A percentile compares a stretch with the other conserved stretches of the same genome.
phyloP scores from a whole-genome alignment of 2,888 invertebrate genomes.

The Polyploca ridens region DNA sequence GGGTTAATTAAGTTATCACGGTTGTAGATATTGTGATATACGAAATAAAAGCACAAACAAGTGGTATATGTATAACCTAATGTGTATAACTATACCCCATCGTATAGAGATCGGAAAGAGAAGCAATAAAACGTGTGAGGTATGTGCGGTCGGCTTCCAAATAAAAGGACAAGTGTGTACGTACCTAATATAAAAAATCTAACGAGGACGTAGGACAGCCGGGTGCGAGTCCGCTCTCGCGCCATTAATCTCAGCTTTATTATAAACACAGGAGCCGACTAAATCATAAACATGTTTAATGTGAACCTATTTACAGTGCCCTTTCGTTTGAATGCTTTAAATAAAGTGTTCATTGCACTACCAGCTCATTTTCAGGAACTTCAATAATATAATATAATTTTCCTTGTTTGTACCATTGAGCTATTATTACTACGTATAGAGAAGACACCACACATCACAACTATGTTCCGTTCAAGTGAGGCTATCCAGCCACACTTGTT shows the following conservation, averaged over 20 bases:
- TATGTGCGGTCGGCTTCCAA: slow-evolving; percentile 64
- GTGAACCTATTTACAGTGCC: slow-evolving; percentile 35
- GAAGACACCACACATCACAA: too few species aligned
- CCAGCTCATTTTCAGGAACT: slow-evolving; percentile 18
- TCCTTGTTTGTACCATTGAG: neutral
- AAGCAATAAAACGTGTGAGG: slow-evolving; percentile 66
- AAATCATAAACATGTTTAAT: slow-evolving; percentile 77
- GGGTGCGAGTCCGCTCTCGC: slow-evolving; percentile 51
- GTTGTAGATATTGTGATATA: too few species aligned
- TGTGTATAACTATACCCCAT: slow-evolving; percentile 29
- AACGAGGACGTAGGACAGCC: slow-evolving; percentile 66
- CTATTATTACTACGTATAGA: too few species aligned
- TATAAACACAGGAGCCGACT: slow-evolving; percentile 74
- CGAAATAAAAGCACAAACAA: too few species aligned
- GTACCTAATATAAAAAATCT: slow-evolving; percentile 55
- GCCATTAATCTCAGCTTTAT: slow-evolving; percentile 77
- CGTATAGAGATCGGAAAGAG: slow-evolving; percentile 57
- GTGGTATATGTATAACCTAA: too few species aligned
- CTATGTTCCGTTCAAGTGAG: too few species aligned
- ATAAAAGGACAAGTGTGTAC: slow-evolving; percentile 64
- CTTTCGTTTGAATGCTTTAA: slow-evolving; percentile 52
- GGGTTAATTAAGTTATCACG: too few species aligned
- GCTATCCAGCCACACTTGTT: too few species aligned
- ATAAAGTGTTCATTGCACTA: slow-evolving; percentile 50
- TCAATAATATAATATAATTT: neutral